Evolutionary conservation across 1,140 invertebrate species (phyloP).

Genomic region (Drosophila truncata): DNA sequence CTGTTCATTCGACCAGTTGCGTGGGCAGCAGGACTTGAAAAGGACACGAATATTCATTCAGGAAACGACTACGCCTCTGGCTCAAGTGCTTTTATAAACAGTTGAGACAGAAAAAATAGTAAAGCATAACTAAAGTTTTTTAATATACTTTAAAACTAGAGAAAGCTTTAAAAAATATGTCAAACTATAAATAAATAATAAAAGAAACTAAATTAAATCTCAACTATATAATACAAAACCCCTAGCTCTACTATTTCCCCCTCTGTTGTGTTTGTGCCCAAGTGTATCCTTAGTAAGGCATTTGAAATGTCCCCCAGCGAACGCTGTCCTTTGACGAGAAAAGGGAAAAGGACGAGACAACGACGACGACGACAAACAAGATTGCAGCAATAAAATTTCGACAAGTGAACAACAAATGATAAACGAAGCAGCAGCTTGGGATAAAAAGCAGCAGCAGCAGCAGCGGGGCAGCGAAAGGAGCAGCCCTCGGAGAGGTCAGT

Average conservation of each 20-base stretch:
- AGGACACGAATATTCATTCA: conserved; percentile 34
- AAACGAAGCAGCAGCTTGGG: conserved; percentile 78
- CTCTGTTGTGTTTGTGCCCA: conserved; percentile 10
- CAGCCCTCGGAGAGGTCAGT: conserved; percentile 39
- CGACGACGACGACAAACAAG: conserved; percentile 78
- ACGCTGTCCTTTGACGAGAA: conserved; percentile 58
- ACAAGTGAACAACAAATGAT: conserved; percentile 83
- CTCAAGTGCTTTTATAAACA: conserved; percentile 29
- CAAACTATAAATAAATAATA: background rate
- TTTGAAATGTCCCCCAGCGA: conserved; percentile 66
- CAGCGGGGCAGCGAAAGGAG: conserved; percentile 43
- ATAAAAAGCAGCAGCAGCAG: conserved; percentile 55
- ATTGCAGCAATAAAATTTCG: conserved; percentile 84
- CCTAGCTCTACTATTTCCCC: background rate
- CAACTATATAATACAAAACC: background rate
- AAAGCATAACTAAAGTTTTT: accelerated
- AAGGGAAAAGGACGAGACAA: conserved; percentile 38
- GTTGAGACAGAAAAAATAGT: background rate
- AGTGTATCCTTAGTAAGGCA: conserved; percentile 31
- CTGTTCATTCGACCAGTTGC: conserved; percentile 17
- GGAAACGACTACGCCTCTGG: conserved; percentile 33
- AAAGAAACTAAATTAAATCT: background rate
- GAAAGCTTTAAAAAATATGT: background rate
- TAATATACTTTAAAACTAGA: background rate
- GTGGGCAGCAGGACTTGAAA: conserved; percentile 8